phyloP scores from a whole-genome alignment of 1,140 invertebrate genomes.

The Berghia stephanieae region DNA sequence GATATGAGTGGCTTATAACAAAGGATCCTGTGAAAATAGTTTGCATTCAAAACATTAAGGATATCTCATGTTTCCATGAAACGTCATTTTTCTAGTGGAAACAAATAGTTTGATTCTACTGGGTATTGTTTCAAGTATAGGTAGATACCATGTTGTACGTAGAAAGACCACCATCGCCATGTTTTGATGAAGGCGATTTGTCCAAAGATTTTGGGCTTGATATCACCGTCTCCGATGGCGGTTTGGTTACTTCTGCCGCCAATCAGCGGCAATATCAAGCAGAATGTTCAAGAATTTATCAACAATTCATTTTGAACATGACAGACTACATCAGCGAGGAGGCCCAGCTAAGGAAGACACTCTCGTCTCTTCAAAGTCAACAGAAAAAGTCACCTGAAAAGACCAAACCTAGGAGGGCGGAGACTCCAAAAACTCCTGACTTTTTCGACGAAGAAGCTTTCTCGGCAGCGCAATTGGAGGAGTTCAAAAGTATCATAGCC shows the following conservation, averaged over 20 bases:
- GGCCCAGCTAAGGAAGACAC: conserved; percentile 26
- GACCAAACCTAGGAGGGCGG: not conserved
- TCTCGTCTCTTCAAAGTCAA: conserved; percentile 1
- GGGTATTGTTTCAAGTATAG: no score
- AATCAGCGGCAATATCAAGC: conserved; percentile 34
- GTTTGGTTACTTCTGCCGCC: conserved; percentile 32
- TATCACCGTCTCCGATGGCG: conserved; percentile 35
- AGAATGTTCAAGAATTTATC: conserved; percentile 33
- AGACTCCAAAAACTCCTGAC: not conserved
- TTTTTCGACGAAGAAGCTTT: conserved; percentile 26
- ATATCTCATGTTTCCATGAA: no score
- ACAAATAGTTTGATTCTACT: no score
- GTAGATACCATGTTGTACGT: no score
- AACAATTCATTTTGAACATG: conserved; percentile 37
- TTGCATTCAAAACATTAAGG: no score
- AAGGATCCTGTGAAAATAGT: no score
- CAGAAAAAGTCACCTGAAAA: conserved; percentile 8
- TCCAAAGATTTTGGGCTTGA: conserved; percentile 34
- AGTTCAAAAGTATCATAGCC: conserved; percentile 12
- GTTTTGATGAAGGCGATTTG: conserved; percentile 18
- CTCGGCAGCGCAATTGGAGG: conserved; percentile 27
- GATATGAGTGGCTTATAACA: no score
- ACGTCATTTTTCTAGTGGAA: no score
- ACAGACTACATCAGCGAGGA: conserved; percentile 34
- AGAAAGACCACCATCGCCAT: not conserved